These are phyloP conservation scores for Myopa tessellatipennis DNA, from an alignment of 2,888 invertebrate genomes.

Conservation along the genomic window DNA sequence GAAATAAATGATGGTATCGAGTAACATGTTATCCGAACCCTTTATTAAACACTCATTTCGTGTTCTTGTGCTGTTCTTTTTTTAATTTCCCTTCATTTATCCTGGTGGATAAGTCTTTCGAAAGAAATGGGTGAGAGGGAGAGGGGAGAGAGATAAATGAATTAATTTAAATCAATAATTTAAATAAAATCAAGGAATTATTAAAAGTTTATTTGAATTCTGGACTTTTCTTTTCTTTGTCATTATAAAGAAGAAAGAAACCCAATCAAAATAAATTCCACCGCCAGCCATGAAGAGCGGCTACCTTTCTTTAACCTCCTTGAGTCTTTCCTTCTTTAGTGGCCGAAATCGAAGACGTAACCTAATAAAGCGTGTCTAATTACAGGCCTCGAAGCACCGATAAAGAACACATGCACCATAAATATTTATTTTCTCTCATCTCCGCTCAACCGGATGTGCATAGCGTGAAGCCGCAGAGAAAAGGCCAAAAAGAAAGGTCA, in stretches of 20 bases:
- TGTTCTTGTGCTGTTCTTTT: neutral
- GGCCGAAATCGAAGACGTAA: neutral
- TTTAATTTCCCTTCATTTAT: neutral
- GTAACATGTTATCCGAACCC: slow-evolving; percentile 34
- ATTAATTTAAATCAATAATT: no score
- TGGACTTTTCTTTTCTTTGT: no score
- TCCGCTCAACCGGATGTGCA: slow-evolving; percentile 12
- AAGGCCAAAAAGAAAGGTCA: neutral
- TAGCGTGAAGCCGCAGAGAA: slow-evolving; percentile 18
- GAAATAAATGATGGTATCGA: slow-evolving; percentile 36
- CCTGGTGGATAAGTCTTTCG: neutral
- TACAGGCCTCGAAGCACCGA: neutral
- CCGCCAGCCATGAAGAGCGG: no score
- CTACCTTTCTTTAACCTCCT: no score
- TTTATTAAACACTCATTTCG: slow-evolving; percentile 36
- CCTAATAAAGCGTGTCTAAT: slow-evolving; percentile 8
- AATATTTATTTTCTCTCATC: neutral
- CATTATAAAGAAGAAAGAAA: no score
- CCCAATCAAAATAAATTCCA: no score
- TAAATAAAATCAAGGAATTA: no score
- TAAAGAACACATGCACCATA: neutral
- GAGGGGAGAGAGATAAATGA: no score
- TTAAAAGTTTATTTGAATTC: no score
- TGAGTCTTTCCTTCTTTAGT: no score
- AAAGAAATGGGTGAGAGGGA: no score